These are phyloP conservation scores for Musca domestica DNA, from an alignment of 1,140 invertebrate species.

Conservation along the genomic window DNA sequence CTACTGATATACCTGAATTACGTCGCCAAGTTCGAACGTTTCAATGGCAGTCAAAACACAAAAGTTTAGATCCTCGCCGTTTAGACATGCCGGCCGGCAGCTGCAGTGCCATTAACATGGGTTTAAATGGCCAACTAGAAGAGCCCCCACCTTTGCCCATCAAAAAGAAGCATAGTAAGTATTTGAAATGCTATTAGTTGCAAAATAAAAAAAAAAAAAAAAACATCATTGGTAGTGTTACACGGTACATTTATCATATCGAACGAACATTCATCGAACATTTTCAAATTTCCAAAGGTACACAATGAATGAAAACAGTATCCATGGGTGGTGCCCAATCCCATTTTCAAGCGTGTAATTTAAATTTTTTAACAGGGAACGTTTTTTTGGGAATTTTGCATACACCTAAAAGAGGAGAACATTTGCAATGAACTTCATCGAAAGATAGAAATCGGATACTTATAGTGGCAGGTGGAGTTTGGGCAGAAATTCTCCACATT, in stretches of 20 bases:
- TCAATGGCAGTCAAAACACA: constrained; percentile 41
- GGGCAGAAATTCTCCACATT: no score
- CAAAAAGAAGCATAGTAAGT: constrained; percentile 93
- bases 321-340: no score
- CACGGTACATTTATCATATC: constrained; percentile 8
- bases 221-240: constrained; percentile 27
- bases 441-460: no score
- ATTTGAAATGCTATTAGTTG: constrained; percentile 31
- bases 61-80: constrained; percentile 43
- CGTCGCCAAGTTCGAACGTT: constrained; percentile 34
- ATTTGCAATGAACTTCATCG: no score
- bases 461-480: no score
- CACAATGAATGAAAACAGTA: no score
- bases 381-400: no score
- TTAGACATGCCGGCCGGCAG: constrained; percentile 29
- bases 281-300: no score
- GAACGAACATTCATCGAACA: constrained; percentile 13
- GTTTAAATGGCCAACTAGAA: constrained; percentile 52
- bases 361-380: no score
- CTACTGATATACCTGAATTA: constrained; percentile 39
- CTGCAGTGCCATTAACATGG: constrained; percentile 31
- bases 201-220: no score
- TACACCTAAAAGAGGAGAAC: no score
- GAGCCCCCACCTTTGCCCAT: constrained; percentile 84
- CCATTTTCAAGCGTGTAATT: no score